Evolutionary conservation across 2,888 invertebrate species (phyloP).

Genomic region (Standfussiana lucernea): DNA sequence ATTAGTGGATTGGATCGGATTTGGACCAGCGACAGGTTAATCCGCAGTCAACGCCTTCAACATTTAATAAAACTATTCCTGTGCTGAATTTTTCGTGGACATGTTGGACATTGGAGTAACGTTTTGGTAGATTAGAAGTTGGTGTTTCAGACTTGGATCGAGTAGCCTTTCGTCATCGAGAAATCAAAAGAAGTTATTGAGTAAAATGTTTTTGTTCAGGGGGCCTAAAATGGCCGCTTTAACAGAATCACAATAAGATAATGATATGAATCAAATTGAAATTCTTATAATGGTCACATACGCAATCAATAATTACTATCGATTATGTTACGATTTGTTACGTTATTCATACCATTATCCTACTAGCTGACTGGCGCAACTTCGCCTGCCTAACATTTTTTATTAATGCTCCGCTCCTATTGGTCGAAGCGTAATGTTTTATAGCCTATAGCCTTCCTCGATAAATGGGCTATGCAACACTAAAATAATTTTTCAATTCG

Average conservation of each 20-base stretch:
- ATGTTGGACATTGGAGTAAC: neutral
- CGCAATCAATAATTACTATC: too few relatives aligned
- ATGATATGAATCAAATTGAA: too few relatives aligned
- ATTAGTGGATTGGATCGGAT: conserved; percentile 48
- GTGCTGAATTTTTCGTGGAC: neutral
- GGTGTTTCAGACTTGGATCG: neutral
- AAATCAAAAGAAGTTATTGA: neutral
- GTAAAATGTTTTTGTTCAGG: neutral
- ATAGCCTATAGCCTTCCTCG: too few relatives aligned
- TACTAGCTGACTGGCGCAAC: too few relatives aligned
- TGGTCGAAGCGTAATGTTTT: too few relatives aligned
- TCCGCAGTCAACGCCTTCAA: conserved; percentile 36
- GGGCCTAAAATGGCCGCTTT: neutral
- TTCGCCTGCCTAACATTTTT: too few relatives aligned
- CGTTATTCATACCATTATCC: neutral
- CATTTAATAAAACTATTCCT: conserved; percentile 14
- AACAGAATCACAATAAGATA: neutral
- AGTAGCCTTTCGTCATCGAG: neutral
- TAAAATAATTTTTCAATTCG: too few relatives aligned
- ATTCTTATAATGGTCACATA: neutral
- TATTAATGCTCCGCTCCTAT: too few relatives aligned
- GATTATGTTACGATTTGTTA: neutral
- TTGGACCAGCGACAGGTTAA: conserved; percentile 40
- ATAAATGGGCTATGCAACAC: too few relatives aligned
- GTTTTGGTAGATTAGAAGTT: neutral